These are phyloP conservation scores for Oligia latruncula DNA, from an alignment of 2,888 invertebrate species.

Conservation along the genomic window DNA sequence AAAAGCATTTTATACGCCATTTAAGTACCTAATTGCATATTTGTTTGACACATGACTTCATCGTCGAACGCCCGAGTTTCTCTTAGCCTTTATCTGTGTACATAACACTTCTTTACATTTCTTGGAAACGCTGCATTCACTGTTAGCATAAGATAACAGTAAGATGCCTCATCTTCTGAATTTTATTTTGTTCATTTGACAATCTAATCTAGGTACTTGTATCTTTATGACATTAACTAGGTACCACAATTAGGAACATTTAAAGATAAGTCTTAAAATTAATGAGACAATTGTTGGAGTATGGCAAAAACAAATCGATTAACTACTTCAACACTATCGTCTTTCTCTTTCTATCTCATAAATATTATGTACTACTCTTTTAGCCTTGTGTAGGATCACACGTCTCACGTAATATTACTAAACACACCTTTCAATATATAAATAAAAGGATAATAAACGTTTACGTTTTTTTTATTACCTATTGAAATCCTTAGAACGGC, in stretches of 20 bases:
- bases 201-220: constrained; percentile 25
- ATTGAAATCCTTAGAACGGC: too few relatives aligned
- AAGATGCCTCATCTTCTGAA: constrained; percentile 17
- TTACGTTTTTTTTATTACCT: too few relatives aligned
- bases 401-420: too few relatives aligned
- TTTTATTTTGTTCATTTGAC: constrained; percentile 31
- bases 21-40: constrained; percentile 34
- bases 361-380: too few relatives aligned
- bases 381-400: too few relatives aligned
- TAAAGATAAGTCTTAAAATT: background rate
- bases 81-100: constrained; percentile 38
- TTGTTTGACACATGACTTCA: constrained; percentile 53
- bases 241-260: background rate
- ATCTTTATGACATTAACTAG: constrained; percentile 35
- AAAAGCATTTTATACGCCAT: constrained; percentile 20
- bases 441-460: too few relatives aligned
- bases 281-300: background rate
- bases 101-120: constrained; percentile 37
- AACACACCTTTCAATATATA: too few relatives aligned
- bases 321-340: too few relatives aligned
- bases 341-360: too few relatives aligned
- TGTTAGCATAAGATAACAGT: constrained; percentile 45
- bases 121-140: constrained; percentile 34
- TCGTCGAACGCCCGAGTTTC: constrained; percentile 29
- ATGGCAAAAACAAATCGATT: too few relatives aligned